Percentiles rank a stretch among this genome's conserved stretches.
Evolutionary conservation across 2,113 vertebrate genomes (phyloP).

Genomic region (Solea senegalensis): DNA sequence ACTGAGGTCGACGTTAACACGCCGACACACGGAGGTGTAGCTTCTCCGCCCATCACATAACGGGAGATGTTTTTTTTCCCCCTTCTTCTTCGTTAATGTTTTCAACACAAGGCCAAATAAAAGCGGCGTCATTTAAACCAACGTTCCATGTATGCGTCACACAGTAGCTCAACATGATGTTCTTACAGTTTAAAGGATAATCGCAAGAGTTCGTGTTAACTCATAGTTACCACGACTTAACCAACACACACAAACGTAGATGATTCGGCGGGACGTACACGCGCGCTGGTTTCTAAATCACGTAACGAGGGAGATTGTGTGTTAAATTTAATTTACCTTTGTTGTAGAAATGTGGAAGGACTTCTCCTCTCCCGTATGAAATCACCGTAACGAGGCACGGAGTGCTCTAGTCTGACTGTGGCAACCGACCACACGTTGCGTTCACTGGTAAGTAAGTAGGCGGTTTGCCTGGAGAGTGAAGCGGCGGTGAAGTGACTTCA

Average conservation of each 20-base stretch:
- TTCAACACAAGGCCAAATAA: not conserved
- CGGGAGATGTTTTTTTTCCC: not conserved
- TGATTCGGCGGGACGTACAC: no score
- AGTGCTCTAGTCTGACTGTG: not conserved
- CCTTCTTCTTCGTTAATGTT: not conserved
- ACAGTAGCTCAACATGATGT: not conserved
- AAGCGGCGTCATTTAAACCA: not conserved
- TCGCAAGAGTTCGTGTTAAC: constrained; percentile 21
- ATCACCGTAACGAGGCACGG: constrained; percentile 6
- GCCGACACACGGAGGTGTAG: no score
- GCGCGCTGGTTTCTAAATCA: no score
- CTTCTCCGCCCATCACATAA: not conserved
- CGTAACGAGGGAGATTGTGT: no score
- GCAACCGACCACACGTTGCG: constrained; percentile 10
- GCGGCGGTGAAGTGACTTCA: constrained; percentile 38
- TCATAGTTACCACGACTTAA: constrained; percentile 37
- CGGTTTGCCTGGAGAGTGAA: constrained; percentile 29
- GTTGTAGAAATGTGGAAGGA: constrained; percentile 3
- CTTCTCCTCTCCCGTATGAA: not conserved
- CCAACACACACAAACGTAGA: not conserved
- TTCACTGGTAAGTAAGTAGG: constrained; percentile 27
- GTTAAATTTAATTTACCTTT: constrained; percentile 30
- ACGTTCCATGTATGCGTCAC: not conserved
- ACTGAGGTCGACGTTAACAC: not conserved
- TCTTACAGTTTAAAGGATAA: no score